These are phyloP conservation scores for Heliothis virescens DNA, from an alignment of 1,140 invertebrate species.

Conservation along the genomic window DNA sequence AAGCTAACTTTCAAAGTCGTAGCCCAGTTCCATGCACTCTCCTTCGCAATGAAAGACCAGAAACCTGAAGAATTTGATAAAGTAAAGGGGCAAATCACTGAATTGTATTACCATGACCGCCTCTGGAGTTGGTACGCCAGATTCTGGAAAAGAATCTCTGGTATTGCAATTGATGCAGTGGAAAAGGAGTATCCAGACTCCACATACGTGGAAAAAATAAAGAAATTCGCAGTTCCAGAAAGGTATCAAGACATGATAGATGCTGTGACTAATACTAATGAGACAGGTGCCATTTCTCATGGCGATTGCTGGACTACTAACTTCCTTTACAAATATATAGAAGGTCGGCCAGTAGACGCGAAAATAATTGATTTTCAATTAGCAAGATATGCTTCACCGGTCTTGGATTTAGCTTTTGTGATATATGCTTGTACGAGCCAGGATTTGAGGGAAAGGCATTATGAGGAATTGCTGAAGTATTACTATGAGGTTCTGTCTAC, in stretches of 20 bases:
- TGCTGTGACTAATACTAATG: slow-evolving; percentile 62
- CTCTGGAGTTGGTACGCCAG: slow-evolving; percentile 88
- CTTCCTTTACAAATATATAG: slow-evolving; percentile 87
- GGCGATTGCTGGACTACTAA: slow-evolving; percentile 92
- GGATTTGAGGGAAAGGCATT: slow-evolving; percentile 86
- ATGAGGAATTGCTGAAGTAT: slow-evolving; percentile 86
- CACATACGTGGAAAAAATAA: slow-evolving; percentile 86
- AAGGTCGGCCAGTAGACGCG: slow-evolving; percentile 80
- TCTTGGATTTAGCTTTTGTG: slow-evolving; percentile 88
- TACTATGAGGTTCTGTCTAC: slow-evolving; percentile 87
- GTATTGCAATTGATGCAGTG: slow-evolving; percentile 88
- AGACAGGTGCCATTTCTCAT: slow-evolving; percentile 88
- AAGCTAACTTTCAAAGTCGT: slow-evolving; percentile 87
- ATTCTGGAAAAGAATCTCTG: slow-evolving; percentile 86
- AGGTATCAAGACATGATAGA: slow-evolving; percentile 73
- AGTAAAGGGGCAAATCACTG: slow-evolving; percentile 73
- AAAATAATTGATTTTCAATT: slow-evolving; percentile 91
- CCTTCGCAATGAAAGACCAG: slow-evolving; percentile 89
- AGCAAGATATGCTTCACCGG: slow-evolving; percentile 87
- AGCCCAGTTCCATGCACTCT: slow-evolving; percentile 90
- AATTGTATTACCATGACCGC: slow-evolving; percentile 88
- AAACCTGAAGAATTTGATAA: slow-evolving; percentile 86
- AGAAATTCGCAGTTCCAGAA: slow-evolving; percentile 85
- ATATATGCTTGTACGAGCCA: slow-evolving; percentile 89
- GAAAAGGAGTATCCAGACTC: slow-evolving; percentile 87